These are phyloP conservation scores for Siderastrea siderea DNA, from an alignment of 92 coral and sea anemone genomes.

Conservation along the genomic window DNA sequence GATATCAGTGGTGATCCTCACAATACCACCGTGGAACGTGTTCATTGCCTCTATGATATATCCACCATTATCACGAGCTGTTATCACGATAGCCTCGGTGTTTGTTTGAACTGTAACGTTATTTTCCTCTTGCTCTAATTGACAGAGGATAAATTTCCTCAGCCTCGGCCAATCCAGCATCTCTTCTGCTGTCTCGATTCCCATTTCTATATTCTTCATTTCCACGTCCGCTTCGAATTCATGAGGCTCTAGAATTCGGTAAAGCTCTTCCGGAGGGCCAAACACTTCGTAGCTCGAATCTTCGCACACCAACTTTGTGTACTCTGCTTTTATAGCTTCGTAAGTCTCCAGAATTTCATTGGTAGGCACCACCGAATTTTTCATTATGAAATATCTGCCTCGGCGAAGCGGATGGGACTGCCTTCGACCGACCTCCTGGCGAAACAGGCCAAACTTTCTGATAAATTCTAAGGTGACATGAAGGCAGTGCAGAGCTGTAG, in stretches of 20 bases:
- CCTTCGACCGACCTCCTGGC: constrained; percentile 44
- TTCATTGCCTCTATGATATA: background rate
- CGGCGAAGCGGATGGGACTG: constrained; percentile 64
- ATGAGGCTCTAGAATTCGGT: constrained; percentile 46
- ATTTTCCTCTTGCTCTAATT: constrained; percentile 18
- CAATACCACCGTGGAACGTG: background rate
- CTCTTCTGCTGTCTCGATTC: constrained; percentile 81
- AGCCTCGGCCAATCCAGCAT: constrained; percentile 60
- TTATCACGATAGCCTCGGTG: constrained; percentile 40
- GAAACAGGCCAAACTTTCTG: constrained; percentile 49
- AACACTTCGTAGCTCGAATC: constrained; percentile 64
- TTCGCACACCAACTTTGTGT: constrained; percentile 55
- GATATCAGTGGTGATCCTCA: constrained; percentile 11
- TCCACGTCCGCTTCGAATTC: constrained; percentile 59
- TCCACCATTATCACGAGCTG: background rate
- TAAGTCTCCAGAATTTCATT: constrained; percentile 49
- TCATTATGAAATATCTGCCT: constrained; percentile 73
- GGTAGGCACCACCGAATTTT: constrained; percentile 44
- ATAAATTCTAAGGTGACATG: constrained; percentile 64
- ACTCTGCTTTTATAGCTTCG: constrained; percentile 66
- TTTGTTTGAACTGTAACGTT: constrained; percentile 9
- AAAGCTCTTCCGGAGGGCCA: constrained; percentile 67
- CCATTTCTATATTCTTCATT: constrained; percentile 45
- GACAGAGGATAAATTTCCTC: constrained; percentile 30
- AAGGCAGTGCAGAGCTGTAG: constrained; percentile 59